Base-by-base conservation (phyloP, 2,797 vertebrate species). In the Anguilla megastoma region DNA sequence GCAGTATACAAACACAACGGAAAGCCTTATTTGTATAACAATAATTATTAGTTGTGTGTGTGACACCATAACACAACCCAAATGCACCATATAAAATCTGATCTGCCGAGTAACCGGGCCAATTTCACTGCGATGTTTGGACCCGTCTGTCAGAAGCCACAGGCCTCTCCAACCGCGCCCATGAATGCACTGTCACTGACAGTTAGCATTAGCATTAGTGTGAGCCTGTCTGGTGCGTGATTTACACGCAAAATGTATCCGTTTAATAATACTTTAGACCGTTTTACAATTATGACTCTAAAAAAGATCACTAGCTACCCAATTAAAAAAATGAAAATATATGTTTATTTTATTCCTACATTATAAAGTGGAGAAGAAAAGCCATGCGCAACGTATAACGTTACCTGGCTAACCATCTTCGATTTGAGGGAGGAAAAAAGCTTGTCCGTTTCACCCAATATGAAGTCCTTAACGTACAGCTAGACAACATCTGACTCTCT, bases 161-260 rank as follows among this genome's bases (percentile, higher is more conserved):
- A 30, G 3, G 60, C 85, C 85, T 36, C 33, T 58, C 33, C 58
- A 21, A 14, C 85, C 85, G 60, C 85, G 41, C 85, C 85, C 85
- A 45, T 41, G 83, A 56, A 58, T 85, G 80, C 80, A 83, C 48
- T 58, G 83, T 85, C 83, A 85, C 54, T 54, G 18, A n/a, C 45
- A n/a, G 45, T 50, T 48, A 76, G 45, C 79, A 36, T 41, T 48
- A 50, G 27, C 45, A 27, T 30, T 71, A 30, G 10, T 41, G 14
- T 33, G 79, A n/a, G 45, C 6, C 79, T 82, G 21, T n/a, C 79
- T 50, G 45, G 21, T n/a, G 18, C 24, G 24, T n/a, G 41, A n/a
- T 82, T 82, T 50, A 82, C 45, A n/a, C 18, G n/a, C 45, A 50
- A 9, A 24, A 9, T n/a, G 2, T 41, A 76, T 16, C 2, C 74